Evolutionary conservation across 2,888 invertebrate species (phyloP), one percentile per base, ranked within the genome.

Genomic region (Cheilosia impressa): DNA sequence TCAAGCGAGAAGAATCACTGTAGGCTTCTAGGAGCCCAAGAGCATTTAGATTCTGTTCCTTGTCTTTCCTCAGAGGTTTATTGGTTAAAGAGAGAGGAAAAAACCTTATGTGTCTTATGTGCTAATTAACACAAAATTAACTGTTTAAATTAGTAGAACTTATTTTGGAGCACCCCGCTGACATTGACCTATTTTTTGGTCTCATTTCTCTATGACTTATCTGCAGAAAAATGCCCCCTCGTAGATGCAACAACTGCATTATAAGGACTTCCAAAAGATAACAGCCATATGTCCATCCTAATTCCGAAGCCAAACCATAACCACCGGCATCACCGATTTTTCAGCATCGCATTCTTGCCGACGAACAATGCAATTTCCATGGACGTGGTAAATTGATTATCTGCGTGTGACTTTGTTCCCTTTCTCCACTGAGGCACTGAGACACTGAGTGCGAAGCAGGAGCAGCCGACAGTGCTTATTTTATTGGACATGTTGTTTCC

Each of bases 401-500:
- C 79, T 79, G 69, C 66, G 43, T 79, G 72, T 45, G 79, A 79
- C 50, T 72, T 58, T 65, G 58, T 71, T 79, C 65, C 57, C 41
- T 53, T 68, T 77, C 22, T 68, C 38, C 50, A 10, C 19, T 7
- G 6, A 24, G 24, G 5, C 22, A 4, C 24, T 4, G 24, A n/a
- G 17, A 19, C n/a, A 41, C 31, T 38, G 38, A 17, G 34, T 31
- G 60, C 50, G 19, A 43, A 27, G 55, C 55, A 73, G 13, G 19
- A 27, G 22, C 60, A 43, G 60, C 47, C 24, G 43, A 66, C 62
- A 66, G 43, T 43, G 55, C 52, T 31, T 66, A 83, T 83, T 77
- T 83, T 73, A 68, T 78, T 84, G 75, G 60, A 53, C 75, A 84
- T 80, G 65, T 76, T 76, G 78, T 83, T 75, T 24, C 79, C 65